Conservation (phyloP, 2,888 invertebrate species). For the Spatulosminthurus flaviceps region DNA sequence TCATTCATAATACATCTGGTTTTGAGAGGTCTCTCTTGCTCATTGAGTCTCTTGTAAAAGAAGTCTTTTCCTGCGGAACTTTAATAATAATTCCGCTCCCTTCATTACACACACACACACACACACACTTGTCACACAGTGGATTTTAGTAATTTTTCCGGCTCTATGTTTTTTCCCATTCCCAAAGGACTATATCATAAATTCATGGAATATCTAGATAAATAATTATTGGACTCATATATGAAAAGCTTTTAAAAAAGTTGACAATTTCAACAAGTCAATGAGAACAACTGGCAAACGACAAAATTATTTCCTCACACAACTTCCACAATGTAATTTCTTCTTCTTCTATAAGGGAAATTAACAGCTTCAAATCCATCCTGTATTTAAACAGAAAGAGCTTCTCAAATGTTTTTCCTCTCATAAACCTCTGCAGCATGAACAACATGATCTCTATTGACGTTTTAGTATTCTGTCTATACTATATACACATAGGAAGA, state of each 20-base stretch:
- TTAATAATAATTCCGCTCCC: neutral
- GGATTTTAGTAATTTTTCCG: neutral
- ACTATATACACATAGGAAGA: neutral
- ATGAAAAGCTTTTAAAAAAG: neutral
- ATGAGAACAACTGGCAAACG: constrained; percentile 28
- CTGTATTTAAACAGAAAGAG: neutral
- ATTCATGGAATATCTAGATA: too few species aligned
- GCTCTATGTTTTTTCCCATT: neutral
- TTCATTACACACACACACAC: too few species aligned
- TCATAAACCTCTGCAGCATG: neutral
- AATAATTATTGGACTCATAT: too few species aligned
- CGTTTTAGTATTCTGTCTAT: too few species aligned
- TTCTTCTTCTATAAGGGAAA: constrained; percentile 1
- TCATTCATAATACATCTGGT: neutral
- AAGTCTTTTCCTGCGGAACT: constrained; percentile 12
- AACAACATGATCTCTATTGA: too few species aligned
- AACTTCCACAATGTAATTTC: neutral
- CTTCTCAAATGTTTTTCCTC: too few species aligned
- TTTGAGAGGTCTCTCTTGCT: neutral
- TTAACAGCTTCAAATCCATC: neutral
- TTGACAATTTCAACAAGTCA: constrained; percentile 20
- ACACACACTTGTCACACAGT: too few species aligned
- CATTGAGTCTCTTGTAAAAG: neutral
- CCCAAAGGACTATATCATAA: too few species aligned
- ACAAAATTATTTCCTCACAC: neutral